Percentiles rank a stretch among this genome's conserved stretches.
Conservation (phyloP, 2,797 vertebrate species). For the Scolopax bukidnonensis region DNA sequence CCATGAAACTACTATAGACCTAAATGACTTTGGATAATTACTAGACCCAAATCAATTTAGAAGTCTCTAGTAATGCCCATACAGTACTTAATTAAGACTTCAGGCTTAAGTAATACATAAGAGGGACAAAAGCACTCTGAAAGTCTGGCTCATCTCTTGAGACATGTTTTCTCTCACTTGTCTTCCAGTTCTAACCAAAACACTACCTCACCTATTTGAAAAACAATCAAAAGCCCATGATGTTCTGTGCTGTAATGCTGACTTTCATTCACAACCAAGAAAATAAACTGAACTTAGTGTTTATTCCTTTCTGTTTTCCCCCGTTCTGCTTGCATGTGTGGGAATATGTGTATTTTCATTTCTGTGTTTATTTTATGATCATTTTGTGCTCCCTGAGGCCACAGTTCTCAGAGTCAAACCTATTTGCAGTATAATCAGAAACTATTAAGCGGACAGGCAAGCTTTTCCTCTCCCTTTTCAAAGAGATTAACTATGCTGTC, state of each 20-base stretch:
- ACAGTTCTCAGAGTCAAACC: not conserved
- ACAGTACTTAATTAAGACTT: not conserved
- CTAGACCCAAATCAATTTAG: not conserved
- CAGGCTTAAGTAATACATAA: not conserved
- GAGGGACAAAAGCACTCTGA: not conserved
- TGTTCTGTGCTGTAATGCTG: not conserved
- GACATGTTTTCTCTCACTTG: not conserved
- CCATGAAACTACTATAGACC: not conserved
- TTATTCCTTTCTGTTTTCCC: not conserved
- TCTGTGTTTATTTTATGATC: slow-evolving; percentile 8
- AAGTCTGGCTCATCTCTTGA: not conserved
- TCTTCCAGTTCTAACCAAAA: not conserved
- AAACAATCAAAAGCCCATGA: not conserved
- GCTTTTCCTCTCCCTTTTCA: not conserved
- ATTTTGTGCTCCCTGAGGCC: not conserved
- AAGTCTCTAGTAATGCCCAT: not conserved
- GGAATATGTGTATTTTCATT: not conserved
- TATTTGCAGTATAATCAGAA: not conserved
- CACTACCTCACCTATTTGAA: not conserved
- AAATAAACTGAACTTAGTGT: slow-evolving; percentile 13
- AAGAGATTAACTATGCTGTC: not conserved
- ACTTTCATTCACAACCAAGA: not conserved
- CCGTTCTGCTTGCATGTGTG: not conserved
- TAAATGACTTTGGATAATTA: not conserved
- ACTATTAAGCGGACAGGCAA: not conserved